Base-by-base conservation (phyloP, 2,888 invertebrate genomes). In the Ischnus inquisitorius region DNA sequence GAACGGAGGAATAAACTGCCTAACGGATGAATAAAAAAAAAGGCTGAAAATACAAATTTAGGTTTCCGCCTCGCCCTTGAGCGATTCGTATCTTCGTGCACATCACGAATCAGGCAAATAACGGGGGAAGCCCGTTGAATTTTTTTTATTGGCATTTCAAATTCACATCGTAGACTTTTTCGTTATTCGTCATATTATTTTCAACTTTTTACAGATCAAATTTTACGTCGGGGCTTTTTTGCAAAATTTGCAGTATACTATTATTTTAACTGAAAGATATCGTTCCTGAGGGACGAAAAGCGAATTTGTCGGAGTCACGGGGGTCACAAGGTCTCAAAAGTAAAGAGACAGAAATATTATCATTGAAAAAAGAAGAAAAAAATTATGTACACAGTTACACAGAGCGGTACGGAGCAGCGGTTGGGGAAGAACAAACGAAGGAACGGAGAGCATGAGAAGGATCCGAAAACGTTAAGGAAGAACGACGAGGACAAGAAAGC, bases 381-480 rank as follows among this genome's bases (percentile, higher is more conserved):
- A 39, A 39, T n/a, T 2, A 46, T 1, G 43, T 14, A 46, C 12
- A 46, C 19, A 54, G 34, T 8, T 34, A 34, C 8, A 54, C 19
- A 54, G 34, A 62, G 25, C 43, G 19, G 28, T 16, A 12, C 19
- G 5, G 57, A 67, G 78, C 60, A 48, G 41, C 67, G 41, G 41
- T 22, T 77, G 51, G 48, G 68, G 60, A 25, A 48, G 22, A 28
- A 8, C 64, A 19, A 71, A 57, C 41, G 48, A 22, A 39, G n/a
- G 57, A 39, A 62, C 64, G 62, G 41, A 57, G 34, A 46, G 43
- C 43, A 34, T 19, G 41, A 41, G 41, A 10, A 12, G 41, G 71
- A 8, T 10, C 25, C 68, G 64, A 60, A 46, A 77, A 69, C 28
- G 28, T 28, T 41, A 48, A 76, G 64, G 65, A 46, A 67, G 65